Evolutionary conservation across 2,797 vertebrate genomes (phyloP), one percentile per base, ranked within the genome.

Genomic region (Falco columbarius): DNA sequence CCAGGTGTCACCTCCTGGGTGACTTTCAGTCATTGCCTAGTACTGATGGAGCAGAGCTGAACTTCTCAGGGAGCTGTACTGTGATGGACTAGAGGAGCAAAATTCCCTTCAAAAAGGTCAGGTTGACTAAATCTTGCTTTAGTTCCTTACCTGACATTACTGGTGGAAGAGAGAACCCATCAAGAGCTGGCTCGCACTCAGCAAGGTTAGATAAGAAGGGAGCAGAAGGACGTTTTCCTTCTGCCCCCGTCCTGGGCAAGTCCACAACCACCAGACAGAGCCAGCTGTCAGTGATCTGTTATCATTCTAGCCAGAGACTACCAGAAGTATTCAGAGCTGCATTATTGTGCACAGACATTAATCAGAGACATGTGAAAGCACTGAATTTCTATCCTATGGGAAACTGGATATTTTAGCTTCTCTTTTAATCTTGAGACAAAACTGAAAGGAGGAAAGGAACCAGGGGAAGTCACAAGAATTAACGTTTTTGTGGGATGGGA

Each of bases 401-500:
- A 91, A 66, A 66, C 55, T 26, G 56, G 67, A 32, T 89, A 40
- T 79, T 95, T 92, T 81, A 80, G 49, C 32, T 40, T 61, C 22
- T 80, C 21, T 44, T 97, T 94, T 96, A 82, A 92, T 90, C 86
- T 82, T 36, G 23, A 85, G 46, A 40, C 63, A 74, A 83, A 96
- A 95, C 72, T 65, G 81, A 92, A 89, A 91, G 49, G 29, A 89
- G 32, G 29, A 83, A 95, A 87, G 30, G 26, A 85, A 42, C 23
- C 18, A 61, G 83, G 34, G 83, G 93, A 97, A 95, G 74, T 89
- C 90, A 89, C n/a, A 87, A 80, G 83, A 94, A 95, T 90, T 86
- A 93, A 81, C 89, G 49, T 86, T 75, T 93, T 77, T 89, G 40
- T 86, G 67, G 77, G 68, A 95, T 68, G 23, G 40, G 34, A 81